These are phyloP conservation scores for Leucophora obtusa DNA, from an alignment of 2,888 invertebrate genomes.

Conservation along the genomic window DNA sequence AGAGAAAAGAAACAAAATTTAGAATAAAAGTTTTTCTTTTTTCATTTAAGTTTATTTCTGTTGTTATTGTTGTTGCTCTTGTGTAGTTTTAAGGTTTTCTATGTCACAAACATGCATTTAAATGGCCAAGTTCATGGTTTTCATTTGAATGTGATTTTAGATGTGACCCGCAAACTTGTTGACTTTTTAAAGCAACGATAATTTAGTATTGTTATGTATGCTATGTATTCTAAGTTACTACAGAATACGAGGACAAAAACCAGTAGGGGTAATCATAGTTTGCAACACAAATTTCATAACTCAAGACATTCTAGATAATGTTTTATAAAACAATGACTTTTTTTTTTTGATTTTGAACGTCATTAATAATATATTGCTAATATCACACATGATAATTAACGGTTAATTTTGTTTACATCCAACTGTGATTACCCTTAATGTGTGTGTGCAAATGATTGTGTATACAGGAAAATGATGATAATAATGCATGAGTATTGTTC, in stretches of 20 bases:
- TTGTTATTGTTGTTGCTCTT: background rate
- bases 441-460: background rate
- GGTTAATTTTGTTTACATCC: too few relatives aligned
- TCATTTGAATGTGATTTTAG: conserved; percentile 48
- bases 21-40: background rate
- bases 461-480: conserved; percentile 11
- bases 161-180: conserved; percentile 58
- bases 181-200: conserved; percentile 51
- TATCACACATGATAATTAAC: too few relatives aligned
- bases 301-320: too few relatives aligned
- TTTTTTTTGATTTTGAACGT: too few relatives aligned
- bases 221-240: background rate
- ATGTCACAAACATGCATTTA: conserved; percentile 33
- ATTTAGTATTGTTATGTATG: conserved; percentile 35
- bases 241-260: background rate
- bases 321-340: too few relatives aligned
- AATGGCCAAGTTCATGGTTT: conserved; percentile 63
- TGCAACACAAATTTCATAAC: background rate
- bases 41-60: background rate
- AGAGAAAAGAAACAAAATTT: background rate
- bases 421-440: conserved; percentile 16
- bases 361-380: too few relatives aligned
- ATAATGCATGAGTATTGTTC: conserved; percentile 40
- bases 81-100: conserved; percentile 36
- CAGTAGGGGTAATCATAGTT: background rate